These are phyloP conservation scores for Gallirallus australis DNA, from an alignment of 2,797 vertebrate species.

Conservation along the genomic window DNA sequence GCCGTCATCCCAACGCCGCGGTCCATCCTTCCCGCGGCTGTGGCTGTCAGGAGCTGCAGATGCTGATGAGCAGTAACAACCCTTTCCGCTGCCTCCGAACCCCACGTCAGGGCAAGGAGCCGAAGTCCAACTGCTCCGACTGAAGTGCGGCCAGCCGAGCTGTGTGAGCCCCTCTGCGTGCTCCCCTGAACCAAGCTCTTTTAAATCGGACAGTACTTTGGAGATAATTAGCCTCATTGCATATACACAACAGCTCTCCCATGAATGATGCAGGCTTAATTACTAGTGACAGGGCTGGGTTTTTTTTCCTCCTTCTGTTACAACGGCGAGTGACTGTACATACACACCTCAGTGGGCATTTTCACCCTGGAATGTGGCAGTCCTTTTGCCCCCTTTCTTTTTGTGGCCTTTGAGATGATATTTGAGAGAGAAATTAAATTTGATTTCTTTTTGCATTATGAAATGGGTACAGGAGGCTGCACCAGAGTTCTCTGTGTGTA, in stretches of 20 bases:
- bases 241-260: not conserved
- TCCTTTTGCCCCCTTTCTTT: accelerated
- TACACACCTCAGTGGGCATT: not conserved
- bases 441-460: accelerated
- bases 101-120: not conserved
- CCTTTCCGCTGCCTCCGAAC: not conserved
- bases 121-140: not conserved
- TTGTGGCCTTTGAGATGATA: not conserved
- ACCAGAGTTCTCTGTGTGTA: not conserved
- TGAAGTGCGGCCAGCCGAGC: not conserved
- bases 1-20: accelerated
- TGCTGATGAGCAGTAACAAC: not conserved
- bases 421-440: not conserved
- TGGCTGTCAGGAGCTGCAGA: not conserved
- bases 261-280: slow-evolving; percentile 46
- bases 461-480: not conserved
- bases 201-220: not conserved
- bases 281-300: not conserved
- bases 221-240: slow-evolving; percentile 58
- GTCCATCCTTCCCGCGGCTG: not conserved
- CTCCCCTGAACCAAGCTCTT: not conserved
- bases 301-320: not conserved
- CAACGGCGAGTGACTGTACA: accelerated
- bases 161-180: not conserved
- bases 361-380: not conserved